Conservation (phyloP, 2,888 invertebrate genomes). For the Cephus nigrinus region DNA sequence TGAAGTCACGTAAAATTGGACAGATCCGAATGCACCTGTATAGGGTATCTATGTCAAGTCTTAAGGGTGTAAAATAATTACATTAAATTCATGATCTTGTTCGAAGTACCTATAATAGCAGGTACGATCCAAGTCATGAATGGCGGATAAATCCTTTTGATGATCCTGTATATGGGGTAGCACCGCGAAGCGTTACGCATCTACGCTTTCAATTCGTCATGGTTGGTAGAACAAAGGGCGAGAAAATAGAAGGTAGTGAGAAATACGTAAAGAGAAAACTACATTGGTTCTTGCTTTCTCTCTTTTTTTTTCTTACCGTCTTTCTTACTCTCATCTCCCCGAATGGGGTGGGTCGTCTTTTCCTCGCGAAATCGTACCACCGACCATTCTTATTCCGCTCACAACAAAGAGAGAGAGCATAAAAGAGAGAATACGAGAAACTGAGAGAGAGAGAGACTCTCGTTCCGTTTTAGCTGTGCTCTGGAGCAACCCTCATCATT, state of each 20-base stretch:
- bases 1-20: not conserved
- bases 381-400: constrained; percentile 37
- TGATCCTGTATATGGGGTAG: not conserved
- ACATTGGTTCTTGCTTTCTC: constrained; percentile 18
- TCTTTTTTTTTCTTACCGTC: constrained; percentile 8
- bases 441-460: not conserved
- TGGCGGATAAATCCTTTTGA: not conserved
- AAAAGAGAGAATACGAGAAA: not conserved
- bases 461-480: constrained; percentile 28
- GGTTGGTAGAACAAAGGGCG: constrained; percentile 7
- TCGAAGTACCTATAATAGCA: not conserved
- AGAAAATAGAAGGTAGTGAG: not conserved
- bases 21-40: not conserved
- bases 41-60: not conserved
- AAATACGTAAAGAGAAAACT: not conserved
- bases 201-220: constrained; percentile 14
- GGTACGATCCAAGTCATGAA: not conserved
- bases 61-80: not conserved
- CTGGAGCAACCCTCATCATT: constrained; percentile 39
- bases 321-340: constrained; percentile 19
- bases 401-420: constrained; percentile 20
- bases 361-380: not conserved
- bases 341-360: not conserved
- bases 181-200: not conserved
- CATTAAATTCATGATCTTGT: not conserved